Evolutionary conservation across 2,797 vertebrate species (phyloP), one percentile per base, ranked within the genome.

Genomic region (Neomorphus geoffroyi): DNA sequence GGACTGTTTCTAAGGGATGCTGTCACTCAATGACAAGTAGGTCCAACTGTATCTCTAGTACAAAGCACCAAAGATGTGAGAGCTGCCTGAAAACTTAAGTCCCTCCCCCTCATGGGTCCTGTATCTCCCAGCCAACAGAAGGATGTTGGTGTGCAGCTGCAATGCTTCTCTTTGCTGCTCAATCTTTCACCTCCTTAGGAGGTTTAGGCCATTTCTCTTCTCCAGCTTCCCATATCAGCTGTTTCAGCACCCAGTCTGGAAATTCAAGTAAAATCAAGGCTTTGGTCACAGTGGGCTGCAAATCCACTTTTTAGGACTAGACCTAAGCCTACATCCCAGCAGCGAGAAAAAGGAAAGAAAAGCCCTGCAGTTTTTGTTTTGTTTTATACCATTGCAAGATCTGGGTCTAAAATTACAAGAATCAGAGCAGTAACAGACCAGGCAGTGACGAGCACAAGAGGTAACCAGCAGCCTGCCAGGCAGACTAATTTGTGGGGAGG

Each of bases 151-250:
- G 2, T 11, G 51, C 58, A 60, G 30, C 35, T 18, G 3, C 19
- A 50, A 54, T 10, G 4, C 9, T 89, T 46, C 6, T 35, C 39
- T 53, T 46, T 54, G 37, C 6, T 21, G 28, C 10, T 50, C 17
- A 6, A 23, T 70, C 28, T 57, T 37, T 26, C 30, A 43, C 18
- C 30, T 60, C 19, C 35, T 90, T 22, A 33, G 4, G 3, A 10
- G 9, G 16, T 18, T 72, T 65, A 83, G 32, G 39, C 27, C 43
- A 50, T 46, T 35, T 79, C 18, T 23, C 27, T 65, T 27, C 17
- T 28, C 4, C 26, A 70, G 0, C 4, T 77, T 28, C 43, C 43
- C 0, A 0, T 14, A 61, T 33, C 35, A 79, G 26, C 60, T 80
- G 18, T n/a, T 39, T 45, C 37, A 78, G 33, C 10, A 61, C 39